Percentiles rank a stretch among this genome's conserved stretches.
Evolutionary conservation across 1,140 invertebrate genomes (phyloP).

Genomic region (Leptinotarsa undecemlineata): DNA sequence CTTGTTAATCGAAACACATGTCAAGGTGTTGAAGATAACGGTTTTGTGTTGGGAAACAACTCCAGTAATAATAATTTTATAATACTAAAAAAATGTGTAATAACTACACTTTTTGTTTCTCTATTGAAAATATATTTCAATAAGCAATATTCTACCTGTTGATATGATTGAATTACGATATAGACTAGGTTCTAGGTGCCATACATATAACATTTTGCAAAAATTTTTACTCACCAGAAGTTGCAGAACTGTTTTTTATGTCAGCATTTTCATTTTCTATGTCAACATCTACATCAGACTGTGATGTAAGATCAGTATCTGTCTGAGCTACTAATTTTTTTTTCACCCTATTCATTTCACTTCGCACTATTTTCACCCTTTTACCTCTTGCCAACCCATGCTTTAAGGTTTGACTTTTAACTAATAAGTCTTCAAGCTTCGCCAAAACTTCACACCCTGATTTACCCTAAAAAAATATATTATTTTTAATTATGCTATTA

Average conservation of each 20-base stretch:
- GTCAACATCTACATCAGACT: conserved; percentile 52
- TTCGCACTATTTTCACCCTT: conserved; percentile 59
- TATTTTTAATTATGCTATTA: not conserved
- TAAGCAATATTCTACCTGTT: too few species aligned
- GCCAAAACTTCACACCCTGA: conserved; percentile 57
- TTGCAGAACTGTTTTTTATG: conserved; percentile 46
- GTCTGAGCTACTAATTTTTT: conserved; percentile 32
- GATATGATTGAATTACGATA: too few species aligned
- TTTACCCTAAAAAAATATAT: conserved; percentile 39
- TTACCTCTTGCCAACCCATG: conserved; percentile 60
- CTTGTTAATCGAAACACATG: too few species aligned
- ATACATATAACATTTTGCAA: too few species aligned
- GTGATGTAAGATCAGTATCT: conserved; percentile 47
- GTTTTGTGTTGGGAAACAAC: too few species aligned
- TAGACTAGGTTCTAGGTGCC: too few species aligned
- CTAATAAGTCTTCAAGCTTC: conserved; percentile 60
- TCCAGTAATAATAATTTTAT: too few species aligned
- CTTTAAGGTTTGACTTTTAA: conserved; percentile 60
- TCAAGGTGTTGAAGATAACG: too few species aligned
- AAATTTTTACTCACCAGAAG: conserved; percentile 13
- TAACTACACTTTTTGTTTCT: too few species aligned
- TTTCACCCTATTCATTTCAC: conserved; percentile 55
- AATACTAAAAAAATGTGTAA: too few species aligned
- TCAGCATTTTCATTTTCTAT: conserved; percentile 34
- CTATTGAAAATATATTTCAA: too few species aligned